phyloP scores from a whole-genome alignment of 2,888 invertebrate species.

The Meteorus cinctellus region DNA sequence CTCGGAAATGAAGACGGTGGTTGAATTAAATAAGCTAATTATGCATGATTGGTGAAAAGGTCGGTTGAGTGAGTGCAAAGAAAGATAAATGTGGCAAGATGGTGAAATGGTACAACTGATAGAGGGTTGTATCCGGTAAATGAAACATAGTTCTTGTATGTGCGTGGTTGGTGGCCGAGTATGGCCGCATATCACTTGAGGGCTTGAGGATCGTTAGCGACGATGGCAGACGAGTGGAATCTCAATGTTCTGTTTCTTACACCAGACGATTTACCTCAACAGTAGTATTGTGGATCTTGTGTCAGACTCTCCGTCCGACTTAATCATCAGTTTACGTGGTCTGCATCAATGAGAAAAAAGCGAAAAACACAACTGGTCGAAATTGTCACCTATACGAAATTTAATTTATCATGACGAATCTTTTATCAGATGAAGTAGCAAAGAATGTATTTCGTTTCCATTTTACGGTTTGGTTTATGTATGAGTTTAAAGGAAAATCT shows the following conservation, averaged over 20 bases:
- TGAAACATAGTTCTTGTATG: constrained; percentile 43
- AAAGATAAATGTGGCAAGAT: constrained; percentile 52
- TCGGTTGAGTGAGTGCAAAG: constrained; percentile 60
- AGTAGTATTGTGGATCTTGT: neutral
- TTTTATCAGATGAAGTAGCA: too few relatives aligned
- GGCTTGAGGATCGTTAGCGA: constrained; percentile 70
- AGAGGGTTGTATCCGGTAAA: constrained; percentile 41
- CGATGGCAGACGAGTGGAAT: constrained; percentile 69
- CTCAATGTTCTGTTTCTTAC: constrained; percentile 71
- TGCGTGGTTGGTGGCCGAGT: constrained; percentile 34
- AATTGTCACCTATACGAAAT: too few relatives aligned
- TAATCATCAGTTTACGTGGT: constrained; percentile 7
- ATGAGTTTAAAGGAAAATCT: constrained; percentile 71
- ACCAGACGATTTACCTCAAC: constrained; percentile 7
- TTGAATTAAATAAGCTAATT: constrained; percentile 74
- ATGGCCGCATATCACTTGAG: constrained; percentile 23
- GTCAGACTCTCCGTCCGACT: neutral
- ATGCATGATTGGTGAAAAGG: constrained; percentile 73
- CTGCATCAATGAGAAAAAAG: constrained; percentile 27
- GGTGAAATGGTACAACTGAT: constrained; percentile 35
- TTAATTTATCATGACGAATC: too few relatives aligned
- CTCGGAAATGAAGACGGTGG: constrained; percentile 47
- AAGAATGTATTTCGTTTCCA: constrained; percentile 55
- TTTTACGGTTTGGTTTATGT: constrained; percentile 70
- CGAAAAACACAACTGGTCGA: constrained; percentile 20